Percentiles rank a stretch among this genome's conserved stretches.
phyloP scores from a whole-genome alignment of 2,797 vertebrate species.

The Morelia viridis region DNA sequence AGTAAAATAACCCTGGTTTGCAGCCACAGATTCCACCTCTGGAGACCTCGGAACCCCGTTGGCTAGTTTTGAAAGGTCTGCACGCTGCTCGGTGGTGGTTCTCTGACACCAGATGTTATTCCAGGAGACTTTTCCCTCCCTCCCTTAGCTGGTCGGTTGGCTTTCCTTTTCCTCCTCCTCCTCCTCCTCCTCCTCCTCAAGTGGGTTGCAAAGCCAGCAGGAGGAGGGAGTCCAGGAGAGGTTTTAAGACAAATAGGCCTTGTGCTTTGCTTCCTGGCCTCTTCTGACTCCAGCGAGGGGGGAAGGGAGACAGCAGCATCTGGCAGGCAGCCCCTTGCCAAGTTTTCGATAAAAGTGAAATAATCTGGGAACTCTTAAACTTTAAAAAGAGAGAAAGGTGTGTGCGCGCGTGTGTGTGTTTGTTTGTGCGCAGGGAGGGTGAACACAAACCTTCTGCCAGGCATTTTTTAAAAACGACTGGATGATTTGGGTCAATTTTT shows the following conservation, averaged over 20 bases:
- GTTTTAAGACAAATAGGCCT: neutral
- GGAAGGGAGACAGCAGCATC: rapidly evolving
- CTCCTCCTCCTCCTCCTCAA: neutral
- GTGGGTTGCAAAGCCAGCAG: neutral
- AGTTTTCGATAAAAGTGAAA: neutral
- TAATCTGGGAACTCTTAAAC: neutral
- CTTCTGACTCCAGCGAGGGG: neutral
- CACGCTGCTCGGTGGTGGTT: neutral
- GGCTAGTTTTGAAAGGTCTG: neutral
- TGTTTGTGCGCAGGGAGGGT: neutral
- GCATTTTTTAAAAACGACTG: too few species aligned
- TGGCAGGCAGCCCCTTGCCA: neutral
- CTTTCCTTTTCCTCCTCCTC: constrained; percentile 11
- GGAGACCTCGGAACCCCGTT: neutral
- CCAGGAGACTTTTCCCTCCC: constrained; percentile 52
- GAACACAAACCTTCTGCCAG: neutral
- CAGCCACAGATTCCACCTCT: neutral
- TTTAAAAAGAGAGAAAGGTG: neutral
- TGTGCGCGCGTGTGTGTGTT: neutral
- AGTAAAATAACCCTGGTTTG: neutral
- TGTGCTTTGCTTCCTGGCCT: neutral
- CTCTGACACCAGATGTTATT: neutral
- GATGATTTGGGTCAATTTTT: neutral
- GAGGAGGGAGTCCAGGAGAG: neutral
- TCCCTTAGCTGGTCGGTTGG: constrained; percentile 46